Percentiles rank a stretch among this genome's conserved stretches.
Evolutionary conservation across 2,113 vertebrate genomes (phyloP).

Genomic region (Micronisus gabar): DNA sequence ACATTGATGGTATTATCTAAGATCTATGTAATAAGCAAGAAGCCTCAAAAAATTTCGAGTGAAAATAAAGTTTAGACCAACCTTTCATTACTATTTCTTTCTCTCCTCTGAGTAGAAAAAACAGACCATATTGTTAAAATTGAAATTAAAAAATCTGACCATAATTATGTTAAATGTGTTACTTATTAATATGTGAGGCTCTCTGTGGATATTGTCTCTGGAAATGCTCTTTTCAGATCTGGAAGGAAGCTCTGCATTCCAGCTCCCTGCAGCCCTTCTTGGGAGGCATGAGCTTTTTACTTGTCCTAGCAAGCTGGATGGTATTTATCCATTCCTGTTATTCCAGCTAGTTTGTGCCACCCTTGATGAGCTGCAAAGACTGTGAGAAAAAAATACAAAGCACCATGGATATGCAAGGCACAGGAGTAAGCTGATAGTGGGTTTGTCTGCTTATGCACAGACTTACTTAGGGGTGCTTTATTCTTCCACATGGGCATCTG

Average conservation of each 20-base stretch:
- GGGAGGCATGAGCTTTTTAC: background rate
- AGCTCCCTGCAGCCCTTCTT: slow-evolving; percentile 1
- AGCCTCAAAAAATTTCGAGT: background rate
- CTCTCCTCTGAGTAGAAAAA: background rate
- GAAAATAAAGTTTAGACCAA: background rate
- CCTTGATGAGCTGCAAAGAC: background rate
- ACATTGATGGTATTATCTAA: background rate
- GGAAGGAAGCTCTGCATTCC: background rate
- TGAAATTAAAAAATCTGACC: background rate
- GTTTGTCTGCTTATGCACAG: background rate
- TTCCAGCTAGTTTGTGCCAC: slow-evolving; percentile 17
- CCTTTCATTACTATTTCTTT: background rate
- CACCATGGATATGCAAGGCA: background rate
- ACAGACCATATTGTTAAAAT: background rate
- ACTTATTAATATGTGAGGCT: slow-evolving; percentile 47
- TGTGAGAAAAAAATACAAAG: slow-evolving; percentile 12
- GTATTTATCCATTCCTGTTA: slow-evolving; percentile 36
- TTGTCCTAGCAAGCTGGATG: slow-evolving; percentile 16
- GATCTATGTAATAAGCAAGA: background rate
- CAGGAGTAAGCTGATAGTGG: background rate
- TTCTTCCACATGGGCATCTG: background rate
- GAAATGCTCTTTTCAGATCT: slow-evolving; percentile 52
- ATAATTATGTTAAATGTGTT: background rate
- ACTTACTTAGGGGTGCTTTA: background rate
- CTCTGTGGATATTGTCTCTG: slow-evolving; percentile 40